Percentiles rank a stretch among this genome's conserved stretches.
These are phyloP conservation scores for Eupithecia insigniata DNA, from an alignment of 2,888 invertebrate species.

Conservation along the genomic window DNA sequence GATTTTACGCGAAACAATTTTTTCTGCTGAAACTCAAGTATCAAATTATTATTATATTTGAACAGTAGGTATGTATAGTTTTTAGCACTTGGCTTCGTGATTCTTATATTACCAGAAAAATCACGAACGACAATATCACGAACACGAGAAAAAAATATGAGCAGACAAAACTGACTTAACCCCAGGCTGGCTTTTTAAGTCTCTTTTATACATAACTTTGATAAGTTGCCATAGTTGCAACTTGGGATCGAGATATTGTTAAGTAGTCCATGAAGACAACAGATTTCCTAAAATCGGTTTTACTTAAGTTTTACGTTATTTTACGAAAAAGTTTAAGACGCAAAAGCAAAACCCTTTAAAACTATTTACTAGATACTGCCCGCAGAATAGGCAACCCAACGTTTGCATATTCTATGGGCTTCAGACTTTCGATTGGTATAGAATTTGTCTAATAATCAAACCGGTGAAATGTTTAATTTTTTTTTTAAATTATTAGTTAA, in stretches of 20 bases:
- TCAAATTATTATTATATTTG: not conserved
- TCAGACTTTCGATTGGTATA: no score
- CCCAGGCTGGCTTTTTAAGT: no score
- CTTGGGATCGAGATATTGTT: not conserved
- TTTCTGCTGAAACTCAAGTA: not conserved
- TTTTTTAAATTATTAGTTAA: no score
- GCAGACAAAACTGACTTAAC: not conserved
- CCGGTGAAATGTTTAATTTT: no score
- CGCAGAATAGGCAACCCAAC: no score
- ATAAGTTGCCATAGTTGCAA: no score
- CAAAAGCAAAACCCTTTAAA: not conserved
- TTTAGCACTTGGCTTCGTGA: not conserved
- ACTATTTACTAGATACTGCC: not conserved
- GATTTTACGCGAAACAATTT: not conserved
- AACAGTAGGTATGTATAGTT: not conserved
- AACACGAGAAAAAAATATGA: not conserved
- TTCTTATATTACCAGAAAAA: not conserved
- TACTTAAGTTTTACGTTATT: not conserved
- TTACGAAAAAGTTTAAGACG: not conserved
- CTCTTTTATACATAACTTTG: no score
- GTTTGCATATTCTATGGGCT: no score
- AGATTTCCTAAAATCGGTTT: not conserved
- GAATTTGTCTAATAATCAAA: no score
- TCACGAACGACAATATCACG: not conserved
- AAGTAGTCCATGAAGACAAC: not conserved